Conservation (phyloP, 2,888 invertebrate species). For the Andricus curvator region DNA sequence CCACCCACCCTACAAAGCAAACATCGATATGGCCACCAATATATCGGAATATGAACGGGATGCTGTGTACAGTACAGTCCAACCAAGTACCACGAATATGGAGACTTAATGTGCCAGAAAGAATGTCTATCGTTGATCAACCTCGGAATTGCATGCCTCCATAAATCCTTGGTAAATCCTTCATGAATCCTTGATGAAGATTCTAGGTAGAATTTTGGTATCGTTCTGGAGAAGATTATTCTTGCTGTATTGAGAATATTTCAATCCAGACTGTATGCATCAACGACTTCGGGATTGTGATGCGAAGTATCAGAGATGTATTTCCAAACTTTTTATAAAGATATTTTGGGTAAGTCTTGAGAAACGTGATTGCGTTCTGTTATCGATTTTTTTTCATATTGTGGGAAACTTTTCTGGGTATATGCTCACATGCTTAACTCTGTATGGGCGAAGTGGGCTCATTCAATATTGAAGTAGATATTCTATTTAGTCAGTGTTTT, state of each 20-base stretch:
- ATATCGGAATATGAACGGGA: constrained; percentile 70
- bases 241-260: not conserved
- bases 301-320: not conserved
- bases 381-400: too few species aligned
- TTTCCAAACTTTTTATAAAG: not conserved
- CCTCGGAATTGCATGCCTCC: not conserved
- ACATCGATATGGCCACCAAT: constrained; percentile 70
- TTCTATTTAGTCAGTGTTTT: too few species aligned
- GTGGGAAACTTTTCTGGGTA: too few species aligned
- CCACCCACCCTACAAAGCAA: constrained; percentile 57
- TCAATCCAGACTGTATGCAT: not conserved
- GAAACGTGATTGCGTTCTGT: not conserved
- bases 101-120: constrained; percentile 48
- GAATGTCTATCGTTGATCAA: constrained; percentile 21
- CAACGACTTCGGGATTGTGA: not conserved
- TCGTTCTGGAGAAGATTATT: not conserved
- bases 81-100: constrained; percentile 10
- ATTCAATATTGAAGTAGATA: too few species aligned
- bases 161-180: not conserved
- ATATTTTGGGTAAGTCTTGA: not conserved
- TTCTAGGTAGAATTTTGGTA: not conserved
- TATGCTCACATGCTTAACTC: too few species aligned
- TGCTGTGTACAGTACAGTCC: constrained; percentile 62
- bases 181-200: not conserved
- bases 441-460: too few species aligned